Conservation (phyloP, 1,140 invertebrate species). For the Drosophila teissieri region DNA sequence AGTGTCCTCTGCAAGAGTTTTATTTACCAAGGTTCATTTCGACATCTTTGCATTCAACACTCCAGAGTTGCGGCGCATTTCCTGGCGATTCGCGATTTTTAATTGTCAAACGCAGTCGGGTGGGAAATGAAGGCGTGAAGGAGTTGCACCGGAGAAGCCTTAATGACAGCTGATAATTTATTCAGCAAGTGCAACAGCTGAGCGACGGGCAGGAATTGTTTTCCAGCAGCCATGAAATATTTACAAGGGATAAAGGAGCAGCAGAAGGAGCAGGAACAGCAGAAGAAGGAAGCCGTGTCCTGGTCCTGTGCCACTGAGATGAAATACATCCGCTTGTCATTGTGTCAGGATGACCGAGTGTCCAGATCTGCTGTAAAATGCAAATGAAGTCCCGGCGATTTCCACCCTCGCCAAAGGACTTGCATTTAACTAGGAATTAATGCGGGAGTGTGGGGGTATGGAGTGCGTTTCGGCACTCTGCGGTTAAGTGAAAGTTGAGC, state of each 20-base stretch:
- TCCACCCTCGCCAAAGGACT: conserved; percentile 39
- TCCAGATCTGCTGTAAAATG: conserved; percentile 70
- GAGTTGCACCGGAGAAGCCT: conserved; percentile 50
- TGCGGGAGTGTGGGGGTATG: conserved; percentile 13
- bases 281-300: conserved; percentile 17
- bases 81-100: conserved; percentile 65
- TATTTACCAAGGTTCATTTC: conserved; percentile 2
- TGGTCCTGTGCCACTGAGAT: conserved; percentile 47
- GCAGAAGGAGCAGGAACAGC: neutral
- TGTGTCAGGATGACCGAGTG: conserved; percentile 41
- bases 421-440: conserved; percentile 82
- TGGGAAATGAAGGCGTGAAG: conserved; percentile 67
- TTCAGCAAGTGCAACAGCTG: conserved; percentile 77
- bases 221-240: conserved; percentile 65
- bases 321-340: conserved; percentile 80
- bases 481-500: conserved; percentile 75
- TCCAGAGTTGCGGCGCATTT: conserved; percentile 3
- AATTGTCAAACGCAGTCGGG: conserved; percentile 78
- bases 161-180: conserved; percentile 80
- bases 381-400: conserved; percentile 68
- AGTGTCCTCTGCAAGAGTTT: neutral
- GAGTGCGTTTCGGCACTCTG: conserved; percentile 49
- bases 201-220: conserved; percentile 71
- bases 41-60: conserved; percentile 33
- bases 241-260: conserved; percentile 46